Percentiles rank a stretch among this genome's conserved stretches.
Conservation (phyloP, 2,797 vertebrate genomes). For the Manis crassicaudata region DNA sequence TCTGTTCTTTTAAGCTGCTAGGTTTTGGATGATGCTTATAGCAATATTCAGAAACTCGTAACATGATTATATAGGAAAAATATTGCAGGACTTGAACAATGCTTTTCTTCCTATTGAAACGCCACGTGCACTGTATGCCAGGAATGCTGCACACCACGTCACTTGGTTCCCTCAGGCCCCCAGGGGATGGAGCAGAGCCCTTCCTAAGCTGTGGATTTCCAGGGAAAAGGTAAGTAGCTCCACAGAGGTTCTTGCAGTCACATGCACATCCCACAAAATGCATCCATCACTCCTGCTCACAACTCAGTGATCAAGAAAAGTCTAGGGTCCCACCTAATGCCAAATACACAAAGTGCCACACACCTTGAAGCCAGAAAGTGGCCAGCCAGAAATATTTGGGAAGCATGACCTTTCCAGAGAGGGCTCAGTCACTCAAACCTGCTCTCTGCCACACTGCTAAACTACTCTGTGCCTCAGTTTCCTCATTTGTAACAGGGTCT, state of each 20-base stretch:
- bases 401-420: neutral
- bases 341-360: accelerated
- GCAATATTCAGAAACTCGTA: neutral
- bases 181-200: neutral
- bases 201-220: neutral
- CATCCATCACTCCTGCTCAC: accelerated
- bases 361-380: accelerated
- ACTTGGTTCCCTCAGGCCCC: accelerated
- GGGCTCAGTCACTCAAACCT: accelerated
- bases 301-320: too few species aligned
- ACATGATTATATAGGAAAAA: accelerated
- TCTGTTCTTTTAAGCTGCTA: neutral
- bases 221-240: accelerated
- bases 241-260: accelerated
- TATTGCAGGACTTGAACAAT: too few species aligned
- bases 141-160: accelerated
- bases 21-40: neutral
- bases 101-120: neutral
- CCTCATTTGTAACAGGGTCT: neutral
- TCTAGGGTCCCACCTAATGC: accelerated
- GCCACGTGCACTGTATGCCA: accelerated
- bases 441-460: accelerated
- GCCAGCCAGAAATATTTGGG: neutral
- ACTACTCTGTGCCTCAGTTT: neutral
- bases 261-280: neutral